Percentiles rank a stretch among this genome's conserved stretches.
These are phyloP conservation scores for Paramisgurnus dabryanus DNA, from an alignment of 2,113 vertebrate genomes.

Conservation along the genomic window DNA sequence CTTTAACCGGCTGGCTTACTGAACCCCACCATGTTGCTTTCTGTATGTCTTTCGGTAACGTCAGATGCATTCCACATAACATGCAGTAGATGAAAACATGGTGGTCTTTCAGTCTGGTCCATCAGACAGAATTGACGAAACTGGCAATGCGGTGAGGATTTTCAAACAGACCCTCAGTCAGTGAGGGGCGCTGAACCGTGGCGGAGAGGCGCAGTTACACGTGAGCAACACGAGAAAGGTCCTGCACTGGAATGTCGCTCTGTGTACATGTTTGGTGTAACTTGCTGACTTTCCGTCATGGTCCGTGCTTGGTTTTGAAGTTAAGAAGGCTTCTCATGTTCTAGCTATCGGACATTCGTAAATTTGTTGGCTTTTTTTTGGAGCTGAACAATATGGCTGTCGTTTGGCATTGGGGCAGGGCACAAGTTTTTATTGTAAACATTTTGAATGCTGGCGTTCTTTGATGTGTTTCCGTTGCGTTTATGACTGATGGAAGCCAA, in stretches of 20 bases:
- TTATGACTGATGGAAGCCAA: slow-evolving; percentile 26
- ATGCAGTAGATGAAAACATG: slow-evolving; percentile 52
- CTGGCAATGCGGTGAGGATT: slow-evolving; percentile 66
- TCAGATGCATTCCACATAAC: slow-evolving; percentile 63
- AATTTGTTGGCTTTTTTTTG: background rate
- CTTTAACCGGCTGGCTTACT: background rate
- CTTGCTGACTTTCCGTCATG: slow-evolving; percentile 47
- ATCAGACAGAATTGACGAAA: slow-evolving; percentile 74
- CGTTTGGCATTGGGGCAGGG: background rate
- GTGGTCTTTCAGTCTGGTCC: slow-evolving; percentile 68
- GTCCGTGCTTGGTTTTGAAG: slow-evolving; percentile 40
- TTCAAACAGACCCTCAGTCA: slow-evolving; percentile 75
- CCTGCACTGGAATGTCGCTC: slow-evolving; percentile 64
- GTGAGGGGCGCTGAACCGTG: slow-evolving; percentile 71
- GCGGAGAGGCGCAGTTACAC: slow-evolving; percentile 66
- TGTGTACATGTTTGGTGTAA: slow-evolving; percentile 72
- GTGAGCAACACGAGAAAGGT: slow-evolving; percentile 57
- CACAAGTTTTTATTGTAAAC: too few relatives aligned
- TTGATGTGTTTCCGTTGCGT: slow-evolving; percentile 16
- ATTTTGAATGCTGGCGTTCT: background rate
- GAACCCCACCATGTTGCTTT: slow-evolving; percentile 11
- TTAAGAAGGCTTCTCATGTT: slow-evolving; percentile 42
- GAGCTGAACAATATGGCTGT: background rate
- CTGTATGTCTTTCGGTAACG: background rate
- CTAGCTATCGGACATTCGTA: slow-evolving; percentile 12